Conservation (phyloP, 53 echinoderm and acorn worm genomes). For the Antedon mediterranea region DNA sequence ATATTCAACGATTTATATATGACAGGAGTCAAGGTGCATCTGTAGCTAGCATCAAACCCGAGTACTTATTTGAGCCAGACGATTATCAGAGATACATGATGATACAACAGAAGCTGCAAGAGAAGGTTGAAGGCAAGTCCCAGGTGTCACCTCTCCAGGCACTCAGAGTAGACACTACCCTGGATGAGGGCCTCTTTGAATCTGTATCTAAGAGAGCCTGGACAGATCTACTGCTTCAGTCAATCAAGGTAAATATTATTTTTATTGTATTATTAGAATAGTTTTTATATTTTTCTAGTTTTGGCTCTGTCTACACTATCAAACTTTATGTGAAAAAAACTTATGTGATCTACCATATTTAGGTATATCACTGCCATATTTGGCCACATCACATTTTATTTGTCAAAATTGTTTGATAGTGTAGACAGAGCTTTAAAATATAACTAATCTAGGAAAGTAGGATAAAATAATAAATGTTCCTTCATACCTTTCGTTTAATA, state of each 20-base stretch:
- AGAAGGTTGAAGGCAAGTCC: conserved; percentile 59
- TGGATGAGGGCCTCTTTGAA: conserved; percentile 76
- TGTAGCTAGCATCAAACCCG: conserved; percentile 84
- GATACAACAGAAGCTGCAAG: conserved; percentile 61
- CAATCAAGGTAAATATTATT: conserved; percentile 53
- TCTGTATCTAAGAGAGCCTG: conserved; percentile 94
- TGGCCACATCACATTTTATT: too few relatives aligned
- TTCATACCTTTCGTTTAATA: too few relatives aligned
- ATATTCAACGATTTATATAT: background rate
- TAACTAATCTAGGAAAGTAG: too few relatives aligned
- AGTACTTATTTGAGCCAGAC: conserved; percentile 87
- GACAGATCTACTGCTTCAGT: conserved; percentile 90
- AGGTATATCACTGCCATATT: too few relatives aligned
- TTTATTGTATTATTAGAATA: too few relatives aligned
- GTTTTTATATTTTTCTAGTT: too few relatives aligned
- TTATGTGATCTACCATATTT: too few relatives aligned
- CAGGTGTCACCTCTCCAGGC: conserved; percentile 19
- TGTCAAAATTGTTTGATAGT: too few relatives aligned
- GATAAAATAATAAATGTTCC: too few relatives aligned
- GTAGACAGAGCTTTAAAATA: too few relatives aligned
- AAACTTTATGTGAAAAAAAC: too few relatives aligned
- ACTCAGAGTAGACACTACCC: conserved; percentile 36
- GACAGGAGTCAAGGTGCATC: conserved; percentile 91
- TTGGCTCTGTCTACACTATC: too few relatives aligned
- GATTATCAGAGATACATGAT: conserved; percentile 91